phyloP scores from a whole-genome alignment of 2,888 invertebrate genomes.

The Xiphydria camelus region DNA sequence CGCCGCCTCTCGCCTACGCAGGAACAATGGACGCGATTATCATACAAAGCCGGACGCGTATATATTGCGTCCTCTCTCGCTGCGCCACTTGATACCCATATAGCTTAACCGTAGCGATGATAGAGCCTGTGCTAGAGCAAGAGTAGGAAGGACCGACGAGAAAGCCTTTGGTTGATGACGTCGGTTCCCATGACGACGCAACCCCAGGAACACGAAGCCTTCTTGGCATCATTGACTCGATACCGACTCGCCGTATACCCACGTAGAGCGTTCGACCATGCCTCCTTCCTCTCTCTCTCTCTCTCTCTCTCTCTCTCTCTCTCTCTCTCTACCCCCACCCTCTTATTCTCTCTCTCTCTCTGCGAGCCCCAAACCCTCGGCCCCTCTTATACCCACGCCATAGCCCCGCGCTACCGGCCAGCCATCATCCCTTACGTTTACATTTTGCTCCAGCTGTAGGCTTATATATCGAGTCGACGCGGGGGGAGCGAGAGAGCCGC shows the following conservation, averaged over 20 bases:
- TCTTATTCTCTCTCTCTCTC: slow-evolving; percentile 5
- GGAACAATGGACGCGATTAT: too few relatives aligned
- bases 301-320: slow-evolving; percentile 3
- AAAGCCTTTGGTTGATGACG: slow-evolving; percentile 45
- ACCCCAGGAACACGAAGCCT: slow-evolving; percentile 35
- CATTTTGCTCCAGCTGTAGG: slow-evolving; percentile 30
- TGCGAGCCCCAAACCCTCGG: not conserved
- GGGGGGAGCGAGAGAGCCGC: too few relatives aligned
- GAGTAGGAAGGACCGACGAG: slow-evolving; percentile 7
- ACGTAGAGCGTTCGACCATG: slow-evolving; percentile 23
- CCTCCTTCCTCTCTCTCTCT: slow-evolving; percentile 17
- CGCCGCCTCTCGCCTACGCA: too few relatives aligned
- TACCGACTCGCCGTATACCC: slow-evolving; percentile 33
- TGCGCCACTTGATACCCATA: too few relatives aligned
- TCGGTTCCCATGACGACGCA: slow-evolving; percentile 55
- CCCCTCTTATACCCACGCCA: not conserved
- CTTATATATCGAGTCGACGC: too few relatives aligned
- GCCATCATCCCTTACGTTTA: slow-evolving; percentile 15
- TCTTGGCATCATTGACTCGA: slow-evolving; percentile 47
- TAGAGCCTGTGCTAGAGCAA: slow-evolving; percentile 13
- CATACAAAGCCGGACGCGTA: too few relatives aligned
- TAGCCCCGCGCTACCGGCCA: not conserved
- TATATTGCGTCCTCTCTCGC: too few relatives aligned
- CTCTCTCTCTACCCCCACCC: slow-evolving; percentile 3
- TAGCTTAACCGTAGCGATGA: too few relatives aligned